Percentiles rank a stretch among this genome's conserved stretches.
Evolutionary conservation across 2,113 vertebrate genomes (phyloP).

Genomic region (Cryptotis parvus): DNA sequence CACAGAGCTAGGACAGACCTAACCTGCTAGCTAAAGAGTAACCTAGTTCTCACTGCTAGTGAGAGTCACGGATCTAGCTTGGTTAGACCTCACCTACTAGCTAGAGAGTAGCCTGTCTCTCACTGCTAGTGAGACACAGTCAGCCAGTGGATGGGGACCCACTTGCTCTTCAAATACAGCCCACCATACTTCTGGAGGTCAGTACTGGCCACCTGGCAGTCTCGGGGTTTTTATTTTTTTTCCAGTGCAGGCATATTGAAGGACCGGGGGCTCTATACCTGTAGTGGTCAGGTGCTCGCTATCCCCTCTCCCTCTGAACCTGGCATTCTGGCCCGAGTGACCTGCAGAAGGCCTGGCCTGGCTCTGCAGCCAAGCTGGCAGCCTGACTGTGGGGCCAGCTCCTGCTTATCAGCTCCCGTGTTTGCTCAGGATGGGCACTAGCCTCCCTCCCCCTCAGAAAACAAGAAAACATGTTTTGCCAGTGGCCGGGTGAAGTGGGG

Average conservation of each 20-base stretch:
- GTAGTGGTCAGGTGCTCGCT: background rate
- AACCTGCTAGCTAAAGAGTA: too few relatives aligned
- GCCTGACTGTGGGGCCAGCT: background rate
- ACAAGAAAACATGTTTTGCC: conserved; percentile 82
- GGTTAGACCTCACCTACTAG: too few relatives aligned
- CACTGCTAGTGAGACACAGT: background rate
- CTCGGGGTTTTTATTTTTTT: background rate
- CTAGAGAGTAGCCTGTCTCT: too few relatives aligned
- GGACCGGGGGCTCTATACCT: background rate
- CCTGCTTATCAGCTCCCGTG: conserved; percentile 86
- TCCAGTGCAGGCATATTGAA: background rate
- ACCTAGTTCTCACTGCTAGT: too few relatives aligned
- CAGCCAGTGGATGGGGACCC: background rate
- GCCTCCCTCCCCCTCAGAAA: conserved; percentile 64
- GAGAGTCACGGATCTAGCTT: too few relatives aligned
- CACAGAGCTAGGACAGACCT: too few relatives aligned
- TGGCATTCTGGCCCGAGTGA: conserved; percentile 35
- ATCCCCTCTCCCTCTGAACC: background rate
- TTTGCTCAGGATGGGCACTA: conserved; percentile 84
- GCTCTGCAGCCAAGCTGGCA: background rate
- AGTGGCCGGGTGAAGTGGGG: conserved; percentile 69
- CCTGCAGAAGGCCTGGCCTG: background rate
- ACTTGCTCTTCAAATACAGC: background rate
- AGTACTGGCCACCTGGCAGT: background rate
- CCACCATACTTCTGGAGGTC: too few relatives aligned